Percentiles rank a stretch among this genome's conserved stretches.
These are phyloP conservation scores for Drosophila kuntzei DNA, from an alignment of 2,888 invertebrate genomes.

Conservation along the genomic window DNA sequence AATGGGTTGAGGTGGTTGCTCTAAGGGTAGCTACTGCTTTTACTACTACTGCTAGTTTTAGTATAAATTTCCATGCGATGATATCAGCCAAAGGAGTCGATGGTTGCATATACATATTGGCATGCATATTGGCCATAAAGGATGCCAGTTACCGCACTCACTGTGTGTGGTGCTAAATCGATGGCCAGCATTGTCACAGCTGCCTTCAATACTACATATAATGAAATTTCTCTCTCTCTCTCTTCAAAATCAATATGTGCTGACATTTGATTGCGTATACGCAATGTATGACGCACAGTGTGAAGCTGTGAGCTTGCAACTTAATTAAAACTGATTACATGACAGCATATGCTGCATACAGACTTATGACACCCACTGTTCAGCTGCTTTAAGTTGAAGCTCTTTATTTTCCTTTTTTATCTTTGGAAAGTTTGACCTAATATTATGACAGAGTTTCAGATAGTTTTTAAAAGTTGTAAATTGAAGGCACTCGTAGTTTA, in stretches of 20 bases:
- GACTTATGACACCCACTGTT: constrained; percentile 19
- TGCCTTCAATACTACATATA: constrained; percentile 46
- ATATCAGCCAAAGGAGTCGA: constrained; percentile 52
- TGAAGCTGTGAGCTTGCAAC: constrained; percentile 14
- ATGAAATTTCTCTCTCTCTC: constrained; percentile 33
- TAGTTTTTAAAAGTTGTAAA: no score
- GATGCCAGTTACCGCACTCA: constrained; percentile 16
- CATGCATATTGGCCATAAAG: constrained; percentile 56
- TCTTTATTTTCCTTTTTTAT: no score
- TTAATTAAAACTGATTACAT: constrained; percentile 56
- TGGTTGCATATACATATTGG: constrained; percentile 25
- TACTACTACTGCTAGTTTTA: constrained; percentile 15
- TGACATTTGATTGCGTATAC: constrained; percentile 65
- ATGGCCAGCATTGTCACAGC: constrained; percentile 41
- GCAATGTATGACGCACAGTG: constrained; percentile 36
- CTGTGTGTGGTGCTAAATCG: constrained; percentile 43
- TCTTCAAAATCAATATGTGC: constrained; percentile 46
- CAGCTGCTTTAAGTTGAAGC: constrained; percentile 11
- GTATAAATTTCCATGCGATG: constrained; percentile 41
- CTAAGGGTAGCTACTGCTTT: constrained; percentile 12
- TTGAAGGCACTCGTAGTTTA: no score
- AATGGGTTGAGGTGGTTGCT: background rate
- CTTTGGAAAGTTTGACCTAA: no score
- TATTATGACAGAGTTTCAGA: no score
- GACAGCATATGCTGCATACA: constrained; percentile 7